Percentiles rank a stretch among this genome's conserved stretches.
phyloP scores from a whole-genome alignment of 2,113 vertebrate genomes.

The Vireo altiloquus region DNA sequence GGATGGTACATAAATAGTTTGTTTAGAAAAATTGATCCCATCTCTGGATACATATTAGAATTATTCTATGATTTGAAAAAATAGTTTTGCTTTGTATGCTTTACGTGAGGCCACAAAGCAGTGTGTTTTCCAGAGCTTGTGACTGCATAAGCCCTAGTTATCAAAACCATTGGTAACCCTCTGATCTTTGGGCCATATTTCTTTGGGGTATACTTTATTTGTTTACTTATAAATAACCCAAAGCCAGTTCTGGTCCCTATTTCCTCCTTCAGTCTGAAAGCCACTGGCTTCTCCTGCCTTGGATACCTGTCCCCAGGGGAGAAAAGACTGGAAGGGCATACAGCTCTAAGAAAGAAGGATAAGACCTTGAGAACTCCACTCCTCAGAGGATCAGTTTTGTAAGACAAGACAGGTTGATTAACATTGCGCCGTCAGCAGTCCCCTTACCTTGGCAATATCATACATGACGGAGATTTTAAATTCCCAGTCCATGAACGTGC shows the following conservation, averaged over 20 bases:
- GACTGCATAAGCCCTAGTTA: not conserved
- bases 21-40: not conserved
- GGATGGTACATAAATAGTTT: not conserved
- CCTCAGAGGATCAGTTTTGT: not conserved
- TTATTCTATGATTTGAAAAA: not conserved
- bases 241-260: not conserved
- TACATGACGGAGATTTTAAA: slow-evolving; percentile 98
- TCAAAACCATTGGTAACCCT: not conserved
- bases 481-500: slow-evolving; percentile 97
- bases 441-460: slow-evolving; percentile 94
- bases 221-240: not conserved
- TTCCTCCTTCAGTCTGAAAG: not conserved
- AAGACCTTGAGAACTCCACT: not conserved
- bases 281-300: not conserved
- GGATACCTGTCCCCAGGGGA: not conserved
- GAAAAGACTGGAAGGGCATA: not conserved
- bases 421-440: not conserved
- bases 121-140: not conserved
- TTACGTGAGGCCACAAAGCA: not conserved
- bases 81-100: not conserved
- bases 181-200: not conserved
- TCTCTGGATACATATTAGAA: not conserved
- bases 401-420: not conserved
- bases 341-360: not conserved
- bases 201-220: not conserved